These are phyloP conservation scores for Nymphalis c-album DNA, from an alignment of 2,888 invertebrate species.

Conservation along the genomic window DNA sequence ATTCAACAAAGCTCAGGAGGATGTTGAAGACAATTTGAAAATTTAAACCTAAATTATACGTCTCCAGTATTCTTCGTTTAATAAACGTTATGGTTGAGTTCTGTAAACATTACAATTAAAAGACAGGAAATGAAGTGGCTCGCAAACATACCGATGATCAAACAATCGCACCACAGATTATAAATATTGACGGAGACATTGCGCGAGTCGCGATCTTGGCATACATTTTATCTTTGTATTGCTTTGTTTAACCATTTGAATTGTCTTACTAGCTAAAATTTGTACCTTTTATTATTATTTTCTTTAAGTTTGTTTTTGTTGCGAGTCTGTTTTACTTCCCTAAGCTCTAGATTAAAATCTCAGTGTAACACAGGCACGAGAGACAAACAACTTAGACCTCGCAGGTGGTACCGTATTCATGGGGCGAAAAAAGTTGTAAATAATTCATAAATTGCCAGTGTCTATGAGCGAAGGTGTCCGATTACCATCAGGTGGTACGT, in stretches of 20 bases:
- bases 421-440: no score
- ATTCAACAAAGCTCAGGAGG: neutral
- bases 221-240: neutral
- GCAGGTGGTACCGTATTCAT: neutral
- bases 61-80: neutral
- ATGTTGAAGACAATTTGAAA: neutral
- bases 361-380: neutral
- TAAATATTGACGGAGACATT: constrained; percentile 7
- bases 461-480: no score
- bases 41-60: neutral
- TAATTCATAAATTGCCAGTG: no score
- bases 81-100: neutral
- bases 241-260: neutral
- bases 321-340: no score
- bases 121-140: constrained; percentile 10
- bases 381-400: neutral
- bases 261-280: neutral
- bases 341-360: no score
- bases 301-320: no score
- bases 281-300: no score
- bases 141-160: constrained; percentile 15
- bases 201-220: neutral
- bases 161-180: constrained; percentile 3
- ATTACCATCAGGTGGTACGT: no score
- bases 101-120: constrained; percentile 10